Conservation (phyloP, 2,888 invertebrate species). For the Melinaea marsaeus region DNA sequence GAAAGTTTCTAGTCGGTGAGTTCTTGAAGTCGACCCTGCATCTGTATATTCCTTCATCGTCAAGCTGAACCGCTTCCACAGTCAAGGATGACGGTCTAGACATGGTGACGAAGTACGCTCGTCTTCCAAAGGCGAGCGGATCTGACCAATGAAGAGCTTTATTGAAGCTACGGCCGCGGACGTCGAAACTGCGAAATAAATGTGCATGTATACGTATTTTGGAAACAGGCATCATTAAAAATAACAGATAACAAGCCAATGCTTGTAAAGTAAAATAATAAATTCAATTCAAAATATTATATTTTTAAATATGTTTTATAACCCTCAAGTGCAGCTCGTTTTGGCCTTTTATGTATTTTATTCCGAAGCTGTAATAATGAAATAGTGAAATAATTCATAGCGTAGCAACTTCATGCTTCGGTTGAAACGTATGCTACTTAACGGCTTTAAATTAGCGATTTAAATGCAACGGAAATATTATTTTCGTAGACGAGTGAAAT, state of each 20-base stretch:
- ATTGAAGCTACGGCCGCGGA: constrained; percentile 87
- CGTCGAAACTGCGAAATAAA: constrained; percentile 83
- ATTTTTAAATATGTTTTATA: neutral
- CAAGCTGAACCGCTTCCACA: constrained; percentile 88
- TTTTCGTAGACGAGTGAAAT: neutral
- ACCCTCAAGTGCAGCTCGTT: neutral
- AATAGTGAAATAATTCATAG: constrained; percentile 2
- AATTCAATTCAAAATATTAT: neutral
- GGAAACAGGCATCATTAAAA: neutral
- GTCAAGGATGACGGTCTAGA: constrained; percentile 88
- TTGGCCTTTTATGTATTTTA: neutral
- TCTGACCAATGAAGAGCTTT: constrained; percentile 91
- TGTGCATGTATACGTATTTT: neutral
- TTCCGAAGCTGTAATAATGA: neutral
- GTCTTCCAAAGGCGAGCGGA: constrained; percentile 86
- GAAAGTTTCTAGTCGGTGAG: constrained; percentile 91
- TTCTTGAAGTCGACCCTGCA: constrained; percentile 94
- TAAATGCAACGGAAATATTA: constrained; percentile 5
- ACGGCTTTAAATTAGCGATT: constrained; percentile 1
- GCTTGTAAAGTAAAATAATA: neutral
- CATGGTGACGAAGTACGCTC: constrained; percentile 90
- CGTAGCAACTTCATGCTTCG: neutral
- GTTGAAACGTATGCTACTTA: constrained; percentile 1
- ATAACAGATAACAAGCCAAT: neutral
- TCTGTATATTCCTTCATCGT: constrained; percentile 90